These are phyloP conservation scores for Tragelaphus eurycerus DNA, from an alignment of 2,797 vertebrate genomes.

Conservation along the genomic window DNA sequence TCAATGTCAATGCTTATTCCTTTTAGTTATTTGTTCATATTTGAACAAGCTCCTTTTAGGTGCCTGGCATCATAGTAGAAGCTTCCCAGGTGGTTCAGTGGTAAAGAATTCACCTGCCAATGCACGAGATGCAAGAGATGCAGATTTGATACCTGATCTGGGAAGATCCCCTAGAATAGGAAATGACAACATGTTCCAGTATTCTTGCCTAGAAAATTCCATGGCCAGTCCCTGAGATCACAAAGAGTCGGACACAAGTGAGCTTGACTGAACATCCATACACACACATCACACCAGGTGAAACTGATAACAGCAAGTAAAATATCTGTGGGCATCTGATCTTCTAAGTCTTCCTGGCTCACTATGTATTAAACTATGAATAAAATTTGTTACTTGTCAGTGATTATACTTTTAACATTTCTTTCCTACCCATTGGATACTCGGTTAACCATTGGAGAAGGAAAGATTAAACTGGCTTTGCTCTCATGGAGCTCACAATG, in stretches of 20 bases:
- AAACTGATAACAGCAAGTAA: background rate
- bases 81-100: background rate
- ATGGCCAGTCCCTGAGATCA: background rate
- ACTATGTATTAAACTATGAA: background rate
- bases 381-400: background rate
- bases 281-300: background rate
- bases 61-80: background rate
- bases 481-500: background rate
- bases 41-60: background rate
- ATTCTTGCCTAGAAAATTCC: background rate
- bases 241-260: background rate
- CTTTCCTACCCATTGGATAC: background rate
- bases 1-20: background rate
- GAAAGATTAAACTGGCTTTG: background rate
- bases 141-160: accelerated
- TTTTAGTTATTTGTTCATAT: background rate
- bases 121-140: background rate
- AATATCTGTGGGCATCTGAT: background rate
- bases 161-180: background rate
- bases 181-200: background rate
- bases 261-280: background rate
- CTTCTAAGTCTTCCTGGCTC: background rate
- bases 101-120: background rate
- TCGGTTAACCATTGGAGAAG: background rate
- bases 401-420: background rate